Evolutionary conservation across 2,797 vertebrate genomes (phyloP).

Genomic region (Parauchenoglanis punctatus): DNA sequence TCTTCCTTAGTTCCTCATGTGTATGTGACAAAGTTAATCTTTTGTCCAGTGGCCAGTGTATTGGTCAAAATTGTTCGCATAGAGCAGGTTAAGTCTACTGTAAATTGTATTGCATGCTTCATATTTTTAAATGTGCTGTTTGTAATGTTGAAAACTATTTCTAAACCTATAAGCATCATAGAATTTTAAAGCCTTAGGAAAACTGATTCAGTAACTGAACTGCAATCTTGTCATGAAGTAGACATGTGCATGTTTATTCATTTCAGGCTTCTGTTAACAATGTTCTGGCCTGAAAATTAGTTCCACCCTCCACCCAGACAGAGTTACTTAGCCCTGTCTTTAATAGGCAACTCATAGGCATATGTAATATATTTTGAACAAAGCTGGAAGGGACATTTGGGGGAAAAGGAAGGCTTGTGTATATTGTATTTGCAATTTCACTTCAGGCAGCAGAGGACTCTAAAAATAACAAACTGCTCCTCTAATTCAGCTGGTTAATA

Average conservation of each 20-base stretch:
- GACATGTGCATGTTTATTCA: constrained; percentile 2
- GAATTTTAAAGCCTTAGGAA: not conserved
- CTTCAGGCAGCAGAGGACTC: constrained; percentile 17
- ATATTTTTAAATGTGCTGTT: not conserved
- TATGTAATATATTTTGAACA: not conserved
- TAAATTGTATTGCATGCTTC: not conserved
- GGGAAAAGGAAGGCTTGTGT: not conserved
- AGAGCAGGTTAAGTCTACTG: not conserved
- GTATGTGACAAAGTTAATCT: not conserved
- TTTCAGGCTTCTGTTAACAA: constrained; percentile 12
- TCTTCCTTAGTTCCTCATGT: not conserved
- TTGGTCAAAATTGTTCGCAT: not conserved
- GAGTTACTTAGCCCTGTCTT: not conserved
- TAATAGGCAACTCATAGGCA: not conserved
- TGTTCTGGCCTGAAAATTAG: not conserved
- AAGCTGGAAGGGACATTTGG: not conserved
- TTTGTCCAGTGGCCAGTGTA: not conserved
- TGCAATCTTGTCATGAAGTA: not conserved
- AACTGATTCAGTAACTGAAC: not conserved
- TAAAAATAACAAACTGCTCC: not conserved
- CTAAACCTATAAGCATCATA: not conserved
- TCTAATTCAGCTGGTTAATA: not conserved
- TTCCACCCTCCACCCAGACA: too few relatives aligned
- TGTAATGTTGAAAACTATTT: not conserved
- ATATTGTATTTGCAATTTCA: constrained; percentile 5